These are phyloP conservation scores for Ypsolopha scabrella DNA, from an alignment of 2,888 invertebrate species.

Conservation along the genomic window DNA sequence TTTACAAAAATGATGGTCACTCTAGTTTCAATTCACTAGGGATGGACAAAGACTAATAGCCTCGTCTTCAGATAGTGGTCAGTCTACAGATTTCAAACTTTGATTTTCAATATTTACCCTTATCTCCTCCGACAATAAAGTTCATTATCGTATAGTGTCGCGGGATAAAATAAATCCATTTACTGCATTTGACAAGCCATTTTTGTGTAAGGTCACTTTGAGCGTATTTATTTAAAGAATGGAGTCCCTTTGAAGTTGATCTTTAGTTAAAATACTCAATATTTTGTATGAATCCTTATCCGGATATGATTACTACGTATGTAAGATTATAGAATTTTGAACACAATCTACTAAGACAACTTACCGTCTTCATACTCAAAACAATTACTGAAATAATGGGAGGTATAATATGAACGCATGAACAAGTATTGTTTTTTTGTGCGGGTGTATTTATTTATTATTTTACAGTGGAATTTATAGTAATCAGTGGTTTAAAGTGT, in stretches of 20 bases:
- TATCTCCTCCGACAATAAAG: constrained; percentile 9
- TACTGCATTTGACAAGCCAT: constrained; percentile 42
- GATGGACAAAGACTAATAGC: constrained; percentile 4
- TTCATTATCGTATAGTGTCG: constrained; percentile 10
- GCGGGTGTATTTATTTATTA: no score
- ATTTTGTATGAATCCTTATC: no score
- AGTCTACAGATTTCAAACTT: background rate
- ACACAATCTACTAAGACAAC: no score
- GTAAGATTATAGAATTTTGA: no score
- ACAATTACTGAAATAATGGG: no score
- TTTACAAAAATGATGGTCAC: background rate
- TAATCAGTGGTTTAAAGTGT: no score
- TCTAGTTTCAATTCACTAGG: constrained; percentile 2
- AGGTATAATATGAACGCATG: no score
- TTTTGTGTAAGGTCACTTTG: constrained; percentile 25
- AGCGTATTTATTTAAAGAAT: constrained; percentile 4
- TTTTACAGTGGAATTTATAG: no score
- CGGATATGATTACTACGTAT: no score
- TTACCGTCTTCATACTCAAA: no score
- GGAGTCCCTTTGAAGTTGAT: background rate
- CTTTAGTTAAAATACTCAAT: background rate
- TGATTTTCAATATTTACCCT: background rate
- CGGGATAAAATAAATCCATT: constrained; percentile 25
- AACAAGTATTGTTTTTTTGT: no score
- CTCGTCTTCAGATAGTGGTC: constrained; percentile 2